Evolutionary conservation across 2,797 vertebrate genomes (phyloP), one percentile per base, ranked within the genome.

Genomic region (Hylomyscus alleni): DNA sequence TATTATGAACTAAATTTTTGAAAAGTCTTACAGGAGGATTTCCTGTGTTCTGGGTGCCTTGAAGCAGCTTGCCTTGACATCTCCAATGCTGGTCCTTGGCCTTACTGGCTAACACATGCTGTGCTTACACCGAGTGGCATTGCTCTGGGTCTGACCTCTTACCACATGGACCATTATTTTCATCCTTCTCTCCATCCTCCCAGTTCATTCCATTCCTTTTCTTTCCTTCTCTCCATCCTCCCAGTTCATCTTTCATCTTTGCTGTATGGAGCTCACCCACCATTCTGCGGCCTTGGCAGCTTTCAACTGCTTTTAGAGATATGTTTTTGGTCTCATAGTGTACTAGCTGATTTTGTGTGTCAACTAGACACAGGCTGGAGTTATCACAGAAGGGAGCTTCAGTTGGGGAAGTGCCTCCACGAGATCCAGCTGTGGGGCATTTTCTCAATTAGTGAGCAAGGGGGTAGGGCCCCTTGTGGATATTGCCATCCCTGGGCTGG

Each of bases 91-190:
- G 14, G 13, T 4, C 20, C 65, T 69, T 24, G 13, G 2, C 9
- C 56, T n/a, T 29, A 1, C 1, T 15, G 5, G 13, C 24, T 20
- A 37, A 14, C 0, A 2, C 11, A 40, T 0, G 1, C 6, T 13
- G 62, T 1, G 1, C 19, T 34, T 13, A 1, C 0, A 0, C 9
- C 10, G 1, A 0, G 15, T 15, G 34, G 56, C 11, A 15, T 7
- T 1, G 26, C 14, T 44, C 56, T 60, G 67, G 44, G n/a, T 40
- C 29, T 8, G 11, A 6, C 13, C 14, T 77, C 47, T 60, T 3
- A 0, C 31, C 14, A 0, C 0, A 4, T 2, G 12, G 19, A 4
- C 13, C 3, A 4, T 13, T 24, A 26, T 13, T 44, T 58, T 9
- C 6, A 37, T 24, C 65, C 15, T 37, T 15, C 75, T 34, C 20